A percentile compares a stretch with the other conserved stretches of the same genome.
Evolutionary conservation across 2,888 invertebrate genomes (phyloP).

Genomic region (Hecatera dysodea): DNA sequence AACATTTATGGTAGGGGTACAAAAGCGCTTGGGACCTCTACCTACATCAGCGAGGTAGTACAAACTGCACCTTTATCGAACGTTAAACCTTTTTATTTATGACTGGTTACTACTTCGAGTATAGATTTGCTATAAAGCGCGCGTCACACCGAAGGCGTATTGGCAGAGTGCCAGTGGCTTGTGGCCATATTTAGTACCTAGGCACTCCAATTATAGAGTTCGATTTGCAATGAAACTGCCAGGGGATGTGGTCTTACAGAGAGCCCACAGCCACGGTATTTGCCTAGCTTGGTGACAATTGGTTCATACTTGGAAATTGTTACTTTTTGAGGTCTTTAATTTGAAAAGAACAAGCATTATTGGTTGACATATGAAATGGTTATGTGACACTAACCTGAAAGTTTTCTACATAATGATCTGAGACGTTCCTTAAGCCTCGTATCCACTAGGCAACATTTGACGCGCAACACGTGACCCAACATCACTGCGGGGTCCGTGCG

Average conservation of each 20-base stretch:
- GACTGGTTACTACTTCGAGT: conserved; percentile 7
- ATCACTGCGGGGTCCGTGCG: too few species aligned
- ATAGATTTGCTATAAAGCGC: conserved; percentile 37
- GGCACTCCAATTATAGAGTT: conserved; percentile 25
- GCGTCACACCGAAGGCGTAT: conserved; percentile 34
- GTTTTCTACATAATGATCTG: too few species aligned
- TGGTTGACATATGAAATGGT: not conserved
- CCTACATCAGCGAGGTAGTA: too few species aligned
- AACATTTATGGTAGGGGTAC: too few species aligned
- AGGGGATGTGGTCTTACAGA: not conserved
- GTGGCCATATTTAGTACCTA: conserved; percentile 37
- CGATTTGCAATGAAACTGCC: conserved; percentile 38
- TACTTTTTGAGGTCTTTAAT: not conserved
- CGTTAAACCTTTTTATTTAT: conserved; percentile 25
- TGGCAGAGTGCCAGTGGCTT: conserved; percentile 46
- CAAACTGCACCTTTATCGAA: conserved; percentile 20
- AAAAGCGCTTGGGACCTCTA: not conserved
- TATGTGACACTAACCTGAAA: not conserved
- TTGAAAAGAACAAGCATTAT: not conserved
- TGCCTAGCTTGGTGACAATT: not conserved
- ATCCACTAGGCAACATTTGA: too few species aligned
- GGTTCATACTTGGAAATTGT: not conserved
- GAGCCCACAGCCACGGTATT: not conserved
- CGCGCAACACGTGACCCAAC: too few species aligned
- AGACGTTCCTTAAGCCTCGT: too few species aligned